phyloP scores from a whole-genome alignment of 2,888 invertebrate species.

The Eustalomyia histrio region DNA sequence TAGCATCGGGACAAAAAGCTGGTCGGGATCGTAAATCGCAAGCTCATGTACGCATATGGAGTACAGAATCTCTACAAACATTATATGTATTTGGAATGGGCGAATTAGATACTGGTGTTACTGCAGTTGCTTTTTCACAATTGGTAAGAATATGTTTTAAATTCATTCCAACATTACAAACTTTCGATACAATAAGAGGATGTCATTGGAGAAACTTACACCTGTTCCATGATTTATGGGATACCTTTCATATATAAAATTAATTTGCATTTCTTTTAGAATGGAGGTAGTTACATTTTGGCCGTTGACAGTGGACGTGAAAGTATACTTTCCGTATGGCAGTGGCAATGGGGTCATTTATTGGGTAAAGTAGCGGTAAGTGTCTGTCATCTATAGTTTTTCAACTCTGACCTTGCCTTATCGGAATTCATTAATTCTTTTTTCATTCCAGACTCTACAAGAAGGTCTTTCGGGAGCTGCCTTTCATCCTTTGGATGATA shows the following conservation, averaged over 20 bases:
- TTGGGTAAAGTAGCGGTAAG: conserved; percentile 95
- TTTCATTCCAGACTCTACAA: conserved; percentile 86
- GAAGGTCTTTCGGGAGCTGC: conserved; percentile 93
- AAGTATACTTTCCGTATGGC: conserved; percentile 95
- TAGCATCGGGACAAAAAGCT: conserved; percentile 93
- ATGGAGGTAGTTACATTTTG: conserved; percentile 93
- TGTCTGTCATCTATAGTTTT: conserved; percentile 64
- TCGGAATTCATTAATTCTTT: neutral
- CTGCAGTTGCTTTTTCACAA: conserved; percentile 93
- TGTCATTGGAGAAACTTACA: too few relatives aligned
- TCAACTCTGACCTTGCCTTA: too few relatives aligned
- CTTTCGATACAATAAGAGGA: too few relatives aligned
- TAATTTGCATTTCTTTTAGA: conserved; percentile 81
- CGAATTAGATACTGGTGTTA: conserved; percentile 91
- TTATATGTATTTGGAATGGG: conserved; percentile 95
- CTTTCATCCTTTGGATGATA: conserved; percentile 95
- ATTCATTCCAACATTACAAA: too few relatives aligned
- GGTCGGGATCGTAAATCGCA: conserved; percentile 91
- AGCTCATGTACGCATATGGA: conserved; percentile 95
- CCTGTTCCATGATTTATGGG: too few relatives aligned
- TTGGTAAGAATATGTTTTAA: conserved; percentile 81
- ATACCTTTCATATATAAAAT: too few relatives aligned
- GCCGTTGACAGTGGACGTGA: conserved; percentile 94
- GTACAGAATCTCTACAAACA: conserved; percentile 92
- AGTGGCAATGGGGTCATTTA: conserved; percentile 96